Percentiles rank a stretch among this genome's conserved stretches.
Conservation (phyloP, 1,140 invertebrate species). For the Nilaparvata lugens region DNA sequence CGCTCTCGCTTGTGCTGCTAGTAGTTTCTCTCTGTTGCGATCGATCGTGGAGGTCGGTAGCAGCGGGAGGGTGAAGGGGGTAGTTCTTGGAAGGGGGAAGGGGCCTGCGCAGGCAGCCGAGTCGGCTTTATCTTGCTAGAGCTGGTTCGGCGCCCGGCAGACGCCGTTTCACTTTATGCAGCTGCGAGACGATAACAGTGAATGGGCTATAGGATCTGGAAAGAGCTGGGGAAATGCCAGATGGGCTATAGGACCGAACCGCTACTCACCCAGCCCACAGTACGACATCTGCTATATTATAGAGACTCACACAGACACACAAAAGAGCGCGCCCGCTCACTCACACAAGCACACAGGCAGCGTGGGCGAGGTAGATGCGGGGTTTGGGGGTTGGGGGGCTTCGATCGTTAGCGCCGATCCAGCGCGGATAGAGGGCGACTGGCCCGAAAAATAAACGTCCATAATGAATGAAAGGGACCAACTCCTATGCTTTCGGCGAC, state of each 20-base stretch:
- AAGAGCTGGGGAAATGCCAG: slow-evolving; percentile 46
- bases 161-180: slow-evolving; percentile 42
- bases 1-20: not conserved
- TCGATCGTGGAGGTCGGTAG: slow-evolving; percentile 13
- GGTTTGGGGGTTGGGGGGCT: not conserved
- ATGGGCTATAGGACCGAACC: slow-evolving; percentile 37
- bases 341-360: too few species aligned
- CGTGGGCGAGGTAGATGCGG: not conserved
- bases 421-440: not conserved
- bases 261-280: slow-evolving; percentile 2
- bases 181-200: slow-evolving; percentile 46
- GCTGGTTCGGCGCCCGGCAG: slow-evolving; percentile 34
- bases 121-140: slow-evolving; percentile 22
- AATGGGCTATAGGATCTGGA: slow-evolving; percentile 44
- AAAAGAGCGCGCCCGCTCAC: too few species aligned
- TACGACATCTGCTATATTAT: slow-evolving; percentile 20
- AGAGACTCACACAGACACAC: not conserved
- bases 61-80: too few species aligned
- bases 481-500: too few species aligned
- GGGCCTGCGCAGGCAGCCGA: slow-evolving; percentile 10
- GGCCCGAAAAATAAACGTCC: not conserved
- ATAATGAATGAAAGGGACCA: slow-evolving; percentile 1
- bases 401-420: not conserved
- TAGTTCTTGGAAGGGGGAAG: slow-evolving; percentile 4
- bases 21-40: slow-evolving; percentile 4